phyloP scores from a whole-genome alignment of 1,140 invertebrate species.

The Bicyclus anynana region DNA sequence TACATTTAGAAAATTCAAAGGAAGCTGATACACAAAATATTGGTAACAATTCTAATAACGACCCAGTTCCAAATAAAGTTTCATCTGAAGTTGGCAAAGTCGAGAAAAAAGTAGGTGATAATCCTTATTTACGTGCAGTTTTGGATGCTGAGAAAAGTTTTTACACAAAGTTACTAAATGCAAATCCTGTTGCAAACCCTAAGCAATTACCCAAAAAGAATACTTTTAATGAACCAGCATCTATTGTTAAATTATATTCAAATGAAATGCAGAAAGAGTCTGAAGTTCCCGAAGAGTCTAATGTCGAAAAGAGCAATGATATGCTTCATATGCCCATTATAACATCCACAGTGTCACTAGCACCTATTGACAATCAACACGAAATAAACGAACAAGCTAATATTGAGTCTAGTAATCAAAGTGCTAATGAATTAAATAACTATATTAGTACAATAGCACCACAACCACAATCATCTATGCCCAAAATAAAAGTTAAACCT shows the following conservation, averaged over 20 bases:
- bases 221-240: background rate
- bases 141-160: constrained; percentile 3
- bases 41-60: background rate
- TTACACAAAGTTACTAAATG: constrained; percentile 48
- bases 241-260: background rate
- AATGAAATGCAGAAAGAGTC: background rate
- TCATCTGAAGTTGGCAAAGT: background rate
- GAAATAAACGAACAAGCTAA: constrained; percentile 1
- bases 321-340: constrained; percentile 37
- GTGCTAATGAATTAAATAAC: background rate
- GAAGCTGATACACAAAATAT: background rate
- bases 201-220: constrained; percentile 56
- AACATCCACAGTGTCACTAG: constrained; percentile 46
- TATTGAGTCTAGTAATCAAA: background rate
- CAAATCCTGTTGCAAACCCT: constrained; percentile 59
- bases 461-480: constrained; percentile 13
- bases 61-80: background rate
- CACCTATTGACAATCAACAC: constrained; percentile 8
- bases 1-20: background rate
- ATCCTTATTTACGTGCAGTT: background rate
- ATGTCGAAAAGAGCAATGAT: background rate
- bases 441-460: background rate
- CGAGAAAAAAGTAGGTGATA: background rate
- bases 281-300: background rate
- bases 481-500: constrained; percentile 61